These are phyloP conservation scores for Melinopterus prodromus DNA, from an alignment of 2,888 invertebrate genomes.

Conservation along the genomic window DNA sequence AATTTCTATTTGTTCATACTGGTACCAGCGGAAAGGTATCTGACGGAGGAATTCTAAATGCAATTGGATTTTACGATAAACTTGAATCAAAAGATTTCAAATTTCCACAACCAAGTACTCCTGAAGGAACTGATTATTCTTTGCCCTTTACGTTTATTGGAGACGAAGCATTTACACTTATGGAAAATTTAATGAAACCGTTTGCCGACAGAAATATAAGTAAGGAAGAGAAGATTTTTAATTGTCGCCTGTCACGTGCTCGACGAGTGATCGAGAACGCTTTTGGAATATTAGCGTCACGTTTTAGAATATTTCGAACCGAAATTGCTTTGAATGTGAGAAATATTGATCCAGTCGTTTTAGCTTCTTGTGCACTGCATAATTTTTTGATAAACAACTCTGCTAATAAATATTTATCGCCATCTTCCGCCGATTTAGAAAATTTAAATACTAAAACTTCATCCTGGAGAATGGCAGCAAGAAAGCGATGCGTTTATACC, in stretches of 20 bases:
- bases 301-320: slow-evolving; percentile 39
- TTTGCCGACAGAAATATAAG: slow-evolving; percentile 23
- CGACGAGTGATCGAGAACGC: slow-evolving; percentile 42
- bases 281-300: slow-evolving; percentile 44
- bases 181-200: slow-evolving; percentile 30
- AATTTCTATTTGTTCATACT: too few relatives aligned
- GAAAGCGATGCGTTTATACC: neutral
- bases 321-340: slow-evolving; percentile 26
- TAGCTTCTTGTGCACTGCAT: slow-evolving; percentile 44
- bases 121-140: slow-evolving; percentile 19
- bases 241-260: slow-evolving; percentile 45
- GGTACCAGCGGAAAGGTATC: neutral
- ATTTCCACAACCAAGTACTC: slow-evolving; percentile 20
- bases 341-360: slow-evolving; percentile 40
- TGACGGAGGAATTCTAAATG: neutral
- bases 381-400: slow-evolving; percentile 35
- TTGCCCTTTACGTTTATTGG: slow-evolving; percentile 28
- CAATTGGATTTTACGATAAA: neutral
- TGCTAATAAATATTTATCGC: neutral
- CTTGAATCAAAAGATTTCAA: slow-evolving; percentile 14
- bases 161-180: slow-evolving; percentile 25
- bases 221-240: slow-evolving; percentile 32
- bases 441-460: neutral
- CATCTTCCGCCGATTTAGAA: neutral
- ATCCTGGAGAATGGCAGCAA: neutral